phyloP scores from a whole-genome alignment of 2,113 vertebrate genomes.

The Dipodomys ordii region DNA sequence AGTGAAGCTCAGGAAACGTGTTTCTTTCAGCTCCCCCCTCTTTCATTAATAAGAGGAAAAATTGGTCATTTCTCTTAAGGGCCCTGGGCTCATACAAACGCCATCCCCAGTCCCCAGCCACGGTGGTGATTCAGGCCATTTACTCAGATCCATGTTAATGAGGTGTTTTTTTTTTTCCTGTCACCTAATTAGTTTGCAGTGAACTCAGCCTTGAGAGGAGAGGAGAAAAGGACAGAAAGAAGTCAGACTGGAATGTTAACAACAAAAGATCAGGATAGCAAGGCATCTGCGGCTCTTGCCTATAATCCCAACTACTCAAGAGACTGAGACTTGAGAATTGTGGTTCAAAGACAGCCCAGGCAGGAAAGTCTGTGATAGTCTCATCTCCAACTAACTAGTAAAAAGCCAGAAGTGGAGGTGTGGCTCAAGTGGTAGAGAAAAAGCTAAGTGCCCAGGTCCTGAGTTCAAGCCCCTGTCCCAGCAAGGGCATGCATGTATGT shows the following conservation, averaged over 20 bases:
- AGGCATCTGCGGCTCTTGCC: too few species aligned
- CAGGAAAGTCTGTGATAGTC: too few species aligned
- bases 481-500: too few species aligned
- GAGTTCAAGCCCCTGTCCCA: too few species aligned
- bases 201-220: constrained; percentile 64
- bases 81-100: constrained; percentile 26
- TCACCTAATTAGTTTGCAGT: constrained; percentile 79
- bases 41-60: constrained; percentile 12
- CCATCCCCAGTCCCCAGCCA: constrained; percentile 55
- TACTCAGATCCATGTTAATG: constrained; percentile 75
- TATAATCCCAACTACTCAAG: too few species aligned
- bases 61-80: constrained; percentile 27
- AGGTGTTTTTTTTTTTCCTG: constrained; percentile 47
- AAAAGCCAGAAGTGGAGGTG: too few species aligned
- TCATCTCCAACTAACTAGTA: too few species aligned
- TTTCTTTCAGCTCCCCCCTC: not conserved
- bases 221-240: constrained; percentile 7
- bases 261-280: not conserved
- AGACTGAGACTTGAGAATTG: too few species aligned
- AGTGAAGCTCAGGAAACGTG: not conserved
- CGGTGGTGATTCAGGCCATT: constrained; percentile 72
- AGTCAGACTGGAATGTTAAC: not conserved
- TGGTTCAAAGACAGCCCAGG: too few species aligned
- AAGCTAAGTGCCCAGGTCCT: too few species aligned
- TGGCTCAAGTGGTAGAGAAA: too few species aligned